Conservation (phyloP, 2,797 vertebrate species). For the Paramormyrops hopkinsi region DNA sequence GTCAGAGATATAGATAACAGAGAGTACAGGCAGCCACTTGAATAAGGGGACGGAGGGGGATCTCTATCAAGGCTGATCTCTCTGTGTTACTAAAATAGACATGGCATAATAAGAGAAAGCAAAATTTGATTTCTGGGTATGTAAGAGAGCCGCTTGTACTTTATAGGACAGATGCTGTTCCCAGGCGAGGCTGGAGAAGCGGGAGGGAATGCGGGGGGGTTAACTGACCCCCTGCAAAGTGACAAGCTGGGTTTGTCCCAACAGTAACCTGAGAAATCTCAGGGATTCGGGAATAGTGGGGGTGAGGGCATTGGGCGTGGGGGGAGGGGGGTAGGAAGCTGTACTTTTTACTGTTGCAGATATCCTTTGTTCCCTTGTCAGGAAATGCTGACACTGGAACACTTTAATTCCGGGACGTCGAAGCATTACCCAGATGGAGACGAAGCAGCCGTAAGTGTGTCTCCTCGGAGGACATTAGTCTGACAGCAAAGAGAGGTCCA, state of each 20-base stretch:
- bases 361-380: slow-evolving; percentile 1
- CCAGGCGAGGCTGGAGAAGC: slow-evolving; percentile 3
- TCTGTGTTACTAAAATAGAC: background rate
- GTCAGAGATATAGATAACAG: background rate
- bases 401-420: background rate
- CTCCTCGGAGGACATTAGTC: background rate
- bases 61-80: background rate
- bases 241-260: background rate
- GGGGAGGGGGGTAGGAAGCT: background rate
- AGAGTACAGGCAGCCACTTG: background rate
- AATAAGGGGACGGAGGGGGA: background rate
- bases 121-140: background rate
- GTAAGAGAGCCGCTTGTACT: background rate
- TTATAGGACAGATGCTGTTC: slow-evolving; percentile 26
- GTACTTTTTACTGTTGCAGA: background rate
- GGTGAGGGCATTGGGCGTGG: background rate
- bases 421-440: background rate
- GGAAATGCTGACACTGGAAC: background rate
- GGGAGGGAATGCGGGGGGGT: background rate
- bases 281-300: background rate
- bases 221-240: background rate
- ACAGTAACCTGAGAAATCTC: background rate
- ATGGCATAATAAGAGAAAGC: background rate
- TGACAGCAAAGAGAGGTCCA: background rate
- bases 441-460: background rate